Conservation (phyloP, 2,888 invertebrate species). For the Andrena bucephala region DNA sequence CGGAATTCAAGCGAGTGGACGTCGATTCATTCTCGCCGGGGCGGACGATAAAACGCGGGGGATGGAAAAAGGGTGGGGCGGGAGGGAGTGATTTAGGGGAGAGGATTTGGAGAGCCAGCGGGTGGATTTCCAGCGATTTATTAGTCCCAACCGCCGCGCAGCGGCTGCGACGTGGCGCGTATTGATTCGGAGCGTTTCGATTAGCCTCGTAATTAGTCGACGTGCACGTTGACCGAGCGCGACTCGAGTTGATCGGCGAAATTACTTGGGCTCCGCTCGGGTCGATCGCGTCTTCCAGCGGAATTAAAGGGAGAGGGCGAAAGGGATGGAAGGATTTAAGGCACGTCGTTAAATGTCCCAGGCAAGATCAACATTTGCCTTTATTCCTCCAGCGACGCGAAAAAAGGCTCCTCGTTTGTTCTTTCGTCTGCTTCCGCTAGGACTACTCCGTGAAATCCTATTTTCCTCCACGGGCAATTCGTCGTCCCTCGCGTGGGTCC, state of each 20-base stretch:
- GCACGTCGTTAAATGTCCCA: conserved; percentile 54
- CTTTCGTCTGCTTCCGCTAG: conserved; percentile 15
- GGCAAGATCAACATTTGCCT: conserved; percentile 61
- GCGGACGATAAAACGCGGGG: not conserved
- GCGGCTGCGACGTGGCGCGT: conserved; percentile 62
- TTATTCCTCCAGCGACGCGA: conserved; percentile 23
- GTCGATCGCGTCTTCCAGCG: not conserved
- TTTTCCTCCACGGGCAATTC: conserved; percentile 12
- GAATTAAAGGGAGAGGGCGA: not conserved
- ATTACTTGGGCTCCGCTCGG: not conserved
- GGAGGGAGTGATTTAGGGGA: conserved; percentile 18
- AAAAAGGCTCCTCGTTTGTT: conserved; percentile 7
- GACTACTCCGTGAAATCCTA: conserved; percentile 35
- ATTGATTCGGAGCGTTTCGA: conserved; percentile 66
- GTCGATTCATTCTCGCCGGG: not conserved
- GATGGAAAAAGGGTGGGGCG: not conserved
- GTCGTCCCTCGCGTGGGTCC: not conserved
- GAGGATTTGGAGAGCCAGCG: conserved; percentile 35
- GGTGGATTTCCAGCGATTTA: conserved; percentile 42
- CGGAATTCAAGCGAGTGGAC: not conserved
- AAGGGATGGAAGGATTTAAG: conserved; percentile 17
- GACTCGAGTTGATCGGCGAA: too few species aligned
- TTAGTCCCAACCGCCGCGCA: conserved; percentile 22
- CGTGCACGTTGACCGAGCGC: conserved; percentile 4
- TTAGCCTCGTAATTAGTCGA: conserved; percentile 66